Conservation (phyloP, 2,888 invertebrate species). For the Agonopterix subpropinquella region DNA sequence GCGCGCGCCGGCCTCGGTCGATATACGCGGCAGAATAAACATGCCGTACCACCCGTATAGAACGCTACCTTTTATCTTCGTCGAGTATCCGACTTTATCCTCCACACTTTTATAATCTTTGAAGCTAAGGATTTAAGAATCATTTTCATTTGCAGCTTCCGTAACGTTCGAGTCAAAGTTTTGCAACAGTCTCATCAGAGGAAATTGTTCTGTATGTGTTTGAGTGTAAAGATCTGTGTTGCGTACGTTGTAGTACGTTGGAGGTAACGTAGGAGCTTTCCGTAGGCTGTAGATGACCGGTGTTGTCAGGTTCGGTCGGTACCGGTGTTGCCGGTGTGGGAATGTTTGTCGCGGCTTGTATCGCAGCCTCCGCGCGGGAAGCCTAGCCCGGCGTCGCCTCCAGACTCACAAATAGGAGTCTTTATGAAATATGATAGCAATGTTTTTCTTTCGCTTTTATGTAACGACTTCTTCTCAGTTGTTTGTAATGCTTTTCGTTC, state of each 20-base stretch:
- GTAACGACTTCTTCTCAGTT: conserved; percentile 11
- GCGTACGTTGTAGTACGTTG: too few species aligned
- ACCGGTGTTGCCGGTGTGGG: conserved; percentile 44
- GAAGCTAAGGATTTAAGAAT: too few species aligned
- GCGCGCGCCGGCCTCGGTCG: conserved; percentile 63
- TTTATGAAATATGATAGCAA: conserved; percentile 26
- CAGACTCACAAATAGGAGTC: conserved; percentile 23
- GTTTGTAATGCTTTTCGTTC: conserved; percentile 1
- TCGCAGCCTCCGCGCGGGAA: conserved; percentile 4
- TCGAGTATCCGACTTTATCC: neutral
- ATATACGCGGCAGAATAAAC: conserved; percentile 73
- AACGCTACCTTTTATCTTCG: conserved; percentile 2
- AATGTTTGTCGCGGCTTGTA: conserved; percentile 31
- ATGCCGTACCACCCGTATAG: conserved; percentile 50
- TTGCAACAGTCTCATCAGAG: too few species aligned
- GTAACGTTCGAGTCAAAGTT: too few species aligned
- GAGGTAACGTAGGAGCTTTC: neutral
- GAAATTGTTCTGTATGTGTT: too few species aligned
- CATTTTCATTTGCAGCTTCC: too few species aligned
- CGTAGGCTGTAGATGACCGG: conserved; percentile 12
- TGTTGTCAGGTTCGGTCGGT: conserved; percentile 47
- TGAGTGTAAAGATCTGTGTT: too few species aligned
- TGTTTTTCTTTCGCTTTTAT: conserved; percentile 21
- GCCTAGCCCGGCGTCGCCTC: conserved; percentile 17
- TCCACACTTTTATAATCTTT: too few species aligned